Conservation (phyloP, 1,140 invertebrate species). For the Penaeus japonicus region DNA sequence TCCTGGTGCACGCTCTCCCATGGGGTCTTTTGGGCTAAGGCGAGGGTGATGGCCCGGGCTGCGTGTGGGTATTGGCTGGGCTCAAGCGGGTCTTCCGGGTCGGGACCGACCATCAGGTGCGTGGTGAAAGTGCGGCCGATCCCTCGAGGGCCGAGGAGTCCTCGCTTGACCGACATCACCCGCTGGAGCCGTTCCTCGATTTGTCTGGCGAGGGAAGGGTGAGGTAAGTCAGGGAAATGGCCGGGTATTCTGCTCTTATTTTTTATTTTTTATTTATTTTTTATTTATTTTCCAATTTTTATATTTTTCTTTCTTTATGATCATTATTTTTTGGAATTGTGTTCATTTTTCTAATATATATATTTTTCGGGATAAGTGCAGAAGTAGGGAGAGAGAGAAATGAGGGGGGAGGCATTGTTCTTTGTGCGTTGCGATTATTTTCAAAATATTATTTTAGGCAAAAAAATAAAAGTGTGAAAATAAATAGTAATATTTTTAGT, state of each 20-base stretch:
- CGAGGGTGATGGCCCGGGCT: slow-evolving; percentile 17
- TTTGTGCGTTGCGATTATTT: no score
- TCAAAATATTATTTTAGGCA: no score
- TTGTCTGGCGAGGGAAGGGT: neutral
- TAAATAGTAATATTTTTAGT: no score
- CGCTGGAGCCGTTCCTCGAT: slow-evolving; percentile 22
- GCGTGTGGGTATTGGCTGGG: slow-evolving; percentile 34
- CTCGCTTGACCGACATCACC: slow-evolving; percentile 11
- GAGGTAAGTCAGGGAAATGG: no score
- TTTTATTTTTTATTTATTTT: no score
- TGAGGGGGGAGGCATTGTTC: no score
- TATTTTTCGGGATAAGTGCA: neutral
- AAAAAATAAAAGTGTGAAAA: no score
- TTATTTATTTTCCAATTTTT: no score
- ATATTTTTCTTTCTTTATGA: neutral
- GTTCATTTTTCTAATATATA: neutral
- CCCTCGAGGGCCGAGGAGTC: slow-evolving; percentile 21
- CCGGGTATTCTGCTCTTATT: no score
- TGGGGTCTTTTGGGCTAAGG: neutral
- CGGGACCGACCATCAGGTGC: slow-evolving; percentile 15
- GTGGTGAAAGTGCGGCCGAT: slow-evolving; percentile 6
- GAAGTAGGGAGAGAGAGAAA: neutral
- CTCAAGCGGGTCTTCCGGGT: slow-evolving; percentile 11
- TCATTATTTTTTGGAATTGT: neutral
- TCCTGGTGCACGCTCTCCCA: slow-evolving; percentile 38